These are phyloP conservation scores for Trinectes maculatus DNA, from an alignment of 2,113 vertebrate genomes.

Conservation along the genomic window DNA sequence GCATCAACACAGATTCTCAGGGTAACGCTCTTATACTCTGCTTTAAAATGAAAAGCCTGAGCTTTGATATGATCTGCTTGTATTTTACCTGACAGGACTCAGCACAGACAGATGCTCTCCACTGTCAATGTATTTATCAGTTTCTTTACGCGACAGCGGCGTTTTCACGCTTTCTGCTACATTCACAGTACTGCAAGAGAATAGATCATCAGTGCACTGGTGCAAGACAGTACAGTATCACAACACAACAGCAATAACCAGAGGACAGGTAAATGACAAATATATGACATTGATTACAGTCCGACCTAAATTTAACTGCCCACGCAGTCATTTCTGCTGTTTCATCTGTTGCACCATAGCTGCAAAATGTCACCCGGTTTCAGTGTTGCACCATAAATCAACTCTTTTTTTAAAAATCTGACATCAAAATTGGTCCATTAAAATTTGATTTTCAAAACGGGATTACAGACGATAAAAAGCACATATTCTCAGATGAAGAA, in stretches of 20 bases:
- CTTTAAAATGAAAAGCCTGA: constrained; percentile 41
- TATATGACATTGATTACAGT: constrained; percentile 39
- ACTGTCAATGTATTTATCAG: no score
- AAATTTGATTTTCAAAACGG: constrained; percentile 46
- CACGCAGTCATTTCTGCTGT: not conserved
- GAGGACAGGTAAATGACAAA: constrained; percentile 46
- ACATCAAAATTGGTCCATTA: constrained; percentile 55
- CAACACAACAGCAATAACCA: constrained; percentile 38
- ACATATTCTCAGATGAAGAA: constrained; percentile 23
- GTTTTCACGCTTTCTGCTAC: constrained; percentile 37
- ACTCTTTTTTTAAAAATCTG: constrained; percentile 39
- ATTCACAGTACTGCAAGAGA: constrained; percentile 50
- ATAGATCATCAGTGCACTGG: constrained; percentile 38
- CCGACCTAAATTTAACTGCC: constrained; percentile 22
- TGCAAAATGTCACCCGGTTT: constrained; percentile 11
- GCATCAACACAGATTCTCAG: constrained; percentile 53
- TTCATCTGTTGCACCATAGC: constrained; percentile 15
- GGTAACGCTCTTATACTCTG: constrained; percentile 29
- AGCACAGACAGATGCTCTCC: no score
- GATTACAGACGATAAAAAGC: constrained; percentile 18
- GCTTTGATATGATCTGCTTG: constrained; percentile 6
- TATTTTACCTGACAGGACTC: no score
- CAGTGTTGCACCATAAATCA: constrained; percentile 8
- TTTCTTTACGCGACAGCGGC: constrained; percentile 46
- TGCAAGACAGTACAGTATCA: constrained; percentile 40